Conservation (phyloP, 2,888 invertebrate species). For the Eupithecia insigniata region DNA sequence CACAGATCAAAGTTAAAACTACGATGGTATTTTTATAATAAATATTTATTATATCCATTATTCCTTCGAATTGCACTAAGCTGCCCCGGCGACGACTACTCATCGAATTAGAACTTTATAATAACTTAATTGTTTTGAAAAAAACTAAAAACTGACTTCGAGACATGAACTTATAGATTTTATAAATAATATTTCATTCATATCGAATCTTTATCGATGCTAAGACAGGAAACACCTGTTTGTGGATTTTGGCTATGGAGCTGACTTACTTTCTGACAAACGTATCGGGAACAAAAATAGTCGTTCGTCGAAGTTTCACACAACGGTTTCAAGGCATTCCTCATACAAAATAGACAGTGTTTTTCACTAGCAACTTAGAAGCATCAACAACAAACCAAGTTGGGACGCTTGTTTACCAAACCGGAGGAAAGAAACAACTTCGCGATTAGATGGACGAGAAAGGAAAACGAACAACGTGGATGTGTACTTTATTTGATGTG, state of each 20-base stretch:
- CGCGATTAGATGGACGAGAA: conserved; percentile 55
- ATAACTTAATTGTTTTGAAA: too few species aligned
- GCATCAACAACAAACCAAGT: conserved; percentile 44
- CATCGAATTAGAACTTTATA: too few species aligned
- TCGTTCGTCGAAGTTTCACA: too few species aligned
- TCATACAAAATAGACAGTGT: conserved; percentile 7
- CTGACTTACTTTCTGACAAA: background rate
- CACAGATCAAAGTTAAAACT: too few species aligned
- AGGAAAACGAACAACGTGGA: conserved; percentile 29
- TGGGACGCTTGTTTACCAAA: conserved; percentile 55
- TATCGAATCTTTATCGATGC: background rate
- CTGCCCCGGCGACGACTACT: too few species aligned
- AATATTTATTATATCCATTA: too few species aligned
- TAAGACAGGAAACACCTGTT: background rate
- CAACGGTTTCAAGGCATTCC: background rate
- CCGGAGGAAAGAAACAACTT: conserved; percentile 56
- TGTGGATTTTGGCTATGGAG: background rate
- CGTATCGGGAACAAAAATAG: background rate
- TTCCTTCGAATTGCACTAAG: too few species aligned
- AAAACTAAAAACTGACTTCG: too few species aligned
- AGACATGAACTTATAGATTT: too few species aligned
- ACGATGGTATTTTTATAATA: too few species aligned
- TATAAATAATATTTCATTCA: too few species aligned
- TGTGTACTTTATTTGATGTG: conserved; percentile 5
- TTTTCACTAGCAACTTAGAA: conserved; percentile 10